A percentile compares a stretch with the other conserved stretches of the same genome.
Evolutionary conservation across 2,113 vertebrate genomes (phyloP).

Genomic region (Chaenogobius annularis): DNA sequence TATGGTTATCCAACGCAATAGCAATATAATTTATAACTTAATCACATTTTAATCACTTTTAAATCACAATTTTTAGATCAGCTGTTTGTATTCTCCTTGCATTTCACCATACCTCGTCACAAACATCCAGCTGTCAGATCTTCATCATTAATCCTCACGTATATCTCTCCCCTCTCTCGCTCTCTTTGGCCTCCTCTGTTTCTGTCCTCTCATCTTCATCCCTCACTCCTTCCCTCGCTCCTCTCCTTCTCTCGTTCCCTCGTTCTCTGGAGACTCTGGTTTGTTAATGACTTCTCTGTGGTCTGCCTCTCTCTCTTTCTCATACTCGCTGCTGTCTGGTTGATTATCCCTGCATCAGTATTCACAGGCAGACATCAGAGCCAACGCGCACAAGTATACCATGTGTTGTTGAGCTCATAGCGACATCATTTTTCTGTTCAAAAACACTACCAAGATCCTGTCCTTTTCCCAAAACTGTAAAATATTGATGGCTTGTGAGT

Average conservation of each 20-base stretch:
- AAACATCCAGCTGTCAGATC: background rate
- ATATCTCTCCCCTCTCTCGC: constrained; percentile 15
- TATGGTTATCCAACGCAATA: no score
- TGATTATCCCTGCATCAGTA: constrained; percentile 59
- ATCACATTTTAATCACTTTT: no score
- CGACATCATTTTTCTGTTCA: constrained; percentile 4
- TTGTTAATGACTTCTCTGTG: constrained; percentile 57
- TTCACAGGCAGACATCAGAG: constrained; percentile 36
- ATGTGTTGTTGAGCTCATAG: constrained; percentile 27
- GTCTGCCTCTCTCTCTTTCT: constrained; percentile 42
- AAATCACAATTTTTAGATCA: no score
- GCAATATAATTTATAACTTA: no score
- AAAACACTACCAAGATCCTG: background rate
- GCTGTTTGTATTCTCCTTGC: no score
- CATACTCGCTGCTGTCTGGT: constrained; percentile 35
- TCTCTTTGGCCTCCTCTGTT: constrained; percentile 16
- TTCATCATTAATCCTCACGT: background rate
- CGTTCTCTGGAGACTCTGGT: constrained; percentile 34
- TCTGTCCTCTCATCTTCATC: constrained; percentile 12
- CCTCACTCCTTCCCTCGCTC: background rate
- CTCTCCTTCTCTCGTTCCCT: constrained; percentile 7
- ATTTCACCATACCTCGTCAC: no score
- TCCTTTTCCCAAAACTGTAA: constrained; percentile 23
- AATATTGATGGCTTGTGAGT: constrained; percentile 36
- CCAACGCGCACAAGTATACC: constrained; percentile 34